Base-by-base conservation (phyloP, 2,797 vertebrate species). In the Anguilla anguilla region DNA sequence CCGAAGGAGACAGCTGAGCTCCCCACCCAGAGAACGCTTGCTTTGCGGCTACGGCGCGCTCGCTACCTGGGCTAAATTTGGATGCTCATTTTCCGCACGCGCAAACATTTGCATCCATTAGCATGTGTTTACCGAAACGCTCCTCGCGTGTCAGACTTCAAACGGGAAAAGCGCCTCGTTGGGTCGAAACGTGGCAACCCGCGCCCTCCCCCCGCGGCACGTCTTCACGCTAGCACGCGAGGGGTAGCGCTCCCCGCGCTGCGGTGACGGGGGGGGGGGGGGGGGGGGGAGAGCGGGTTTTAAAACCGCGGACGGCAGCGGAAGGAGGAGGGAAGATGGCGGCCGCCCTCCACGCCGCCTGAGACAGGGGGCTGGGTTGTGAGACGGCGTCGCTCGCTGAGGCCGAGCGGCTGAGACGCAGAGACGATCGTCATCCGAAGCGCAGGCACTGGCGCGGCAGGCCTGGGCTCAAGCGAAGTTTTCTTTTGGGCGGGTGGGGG, bases 101-200 rank as follows among this genome's bases (percentile, higher is more conserved):
- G 55, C 59, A 81, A 39, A 49, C 31, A 55, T 82, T 69, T 69
- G 57, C 83, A 84, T 87, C 69, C 57, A 57, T 87, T 84, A 87
- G 61, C 81, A 74, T 43, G 43, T 49, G 25, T 82, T 57, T 69
- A 51, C 22, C 5, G 46, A 55, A 67, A 72, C 55, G 28, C 43
- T 74, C 87, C 64, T 6, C 43, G 39, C 81, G 35, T 3, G 74
- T 43, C 43, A 49, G 43, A 79, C 74, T 79, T 79, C 1, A 49
- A 49, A 49, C 15, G 0, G 6, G 25, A 25, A 81, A 10, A 6
- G 6, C 2, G 43, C 19, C 5, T 25, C 19, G 22, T 25, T 1
- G 43, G 43, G 49, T 81, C 81, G 19, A 81, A 81, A 81, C 10
- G 39, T 22, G n/a, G 0, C 39, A n/a, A 19, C 22, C 39, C 17